These are phyloP conservation scores for Dascillus cervinus DNA, from an alignment of 2,888 invertebrate species.

Conservation along the genomic window DNA sequence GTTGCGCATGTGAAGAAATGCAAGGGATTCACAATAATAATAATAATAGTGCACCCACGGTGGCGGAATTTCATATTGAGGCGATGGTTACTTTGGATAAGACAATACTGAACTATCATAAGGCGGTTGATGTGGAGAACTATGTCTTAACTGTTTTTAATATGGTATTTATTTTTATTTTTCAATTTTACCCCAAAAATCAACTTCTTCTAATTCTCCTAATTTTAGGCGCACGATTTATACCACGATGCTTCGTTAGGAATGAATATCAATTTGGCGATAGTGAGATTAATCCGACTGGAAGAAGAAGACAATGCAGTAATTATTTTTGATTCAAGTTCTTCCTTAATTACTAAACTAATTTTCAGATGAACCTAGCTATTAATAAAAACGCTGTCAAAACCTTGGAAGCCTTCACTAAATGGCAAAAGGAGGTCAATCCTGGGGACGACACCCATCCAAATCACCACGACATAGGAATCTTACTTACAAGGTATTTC, in stretches of 20 bases:
- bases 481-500: constrained; percentile 50
- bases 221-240: constrained; percentile 39
- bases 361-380: constrained; percentile 45
- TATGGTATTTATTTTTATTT: constrained; percentile 44
- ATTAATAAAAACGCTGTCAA: constrained; percentile 47
- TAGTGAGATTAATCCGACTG: constrained; percentile 50
- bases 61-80: no score
- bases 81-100: constrained; percentile 59
- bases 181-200: no score
- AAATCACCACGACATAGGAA: constrained; percentile 55
- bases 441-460: constrained; percentile 48
- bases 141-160: constrained; percentile 64
- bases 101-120: constrained; percentile 58
- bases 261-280: constrained; percentile 50
- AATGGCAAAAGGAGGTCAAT: constrained; percentile 54
- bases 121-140: constrained; percentile 53
- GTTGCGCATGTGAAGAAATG: no score
- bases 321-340: no score
- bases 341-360: no score
- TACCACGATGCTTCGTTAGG: constrained; percentile 46
- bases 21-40: no score
- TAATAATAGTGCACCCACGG: no score
- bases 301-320: constrained; percentile 48
- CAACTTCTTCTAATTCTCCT: no score
- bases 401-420: constrained; percentile 55